Evolutionary conservation across 2,113 vertebrate species (phyloP), one percentile per base, ranked within the genome.

Genomic region (Chamaetylas fuelleborni): DNA sequence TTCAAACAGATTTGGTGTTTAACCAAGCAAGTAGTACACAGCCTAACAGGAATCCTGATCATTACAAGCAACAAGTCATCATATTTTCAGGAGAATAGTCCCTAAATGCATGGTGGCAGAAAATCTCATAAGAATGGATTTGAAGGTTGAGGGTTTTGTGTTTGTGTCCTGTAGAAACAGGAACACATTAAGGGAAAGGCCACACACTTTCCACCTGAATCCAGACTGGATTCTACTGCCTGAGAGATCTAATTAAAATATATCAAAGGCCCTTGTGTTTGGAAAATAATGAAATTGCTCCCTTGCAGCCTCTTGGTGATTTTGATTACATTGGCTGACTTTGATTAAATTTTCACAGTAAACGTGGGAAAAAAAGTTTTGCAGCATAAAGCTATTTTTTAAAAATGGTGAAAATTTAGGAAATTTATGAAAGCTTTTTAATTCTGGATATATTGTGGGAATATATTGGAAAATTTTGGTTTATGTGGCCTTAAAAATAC

Each of bases 231-330:
- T 81, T 73, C 31, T 28, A 13, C 28, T 72, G 20, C 43, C 40
- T 60, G 24, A 25, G 5, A 40, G 29, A 60, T 24, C 48, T 11
- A 82, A 3, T 19, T 34, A 9, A 47, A 73, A 50, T 31, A 45
- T 5, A 6, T 8, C 22, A 73, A 56, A 86, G 38, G 15, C 22
- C 17, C 17, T 82, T 28, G 16, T 53, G 34, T 28, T 23, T 81
- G 36, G 22, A 48, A 78, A 72, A 40, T 25, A n/a, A 14, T 73
- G 38, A 29, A 83, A 38, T 23, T 57, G 3, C 1, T 38, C 36
- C 33, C 38, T 8, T 18, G 26, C 11, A 62, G 34, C 40, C 14
- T 83, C 22, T 82, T 0, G 0, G 29, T 47, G 26, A 8, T 36
- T 85, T 60, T 83, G 20, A 17, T 77, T 47, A 4, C 5, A 0